Evolutionary conservation across 2,888 invertebrate genomes (phyloP).

Genomic region (Gastrophysa polygoni): DNA sequence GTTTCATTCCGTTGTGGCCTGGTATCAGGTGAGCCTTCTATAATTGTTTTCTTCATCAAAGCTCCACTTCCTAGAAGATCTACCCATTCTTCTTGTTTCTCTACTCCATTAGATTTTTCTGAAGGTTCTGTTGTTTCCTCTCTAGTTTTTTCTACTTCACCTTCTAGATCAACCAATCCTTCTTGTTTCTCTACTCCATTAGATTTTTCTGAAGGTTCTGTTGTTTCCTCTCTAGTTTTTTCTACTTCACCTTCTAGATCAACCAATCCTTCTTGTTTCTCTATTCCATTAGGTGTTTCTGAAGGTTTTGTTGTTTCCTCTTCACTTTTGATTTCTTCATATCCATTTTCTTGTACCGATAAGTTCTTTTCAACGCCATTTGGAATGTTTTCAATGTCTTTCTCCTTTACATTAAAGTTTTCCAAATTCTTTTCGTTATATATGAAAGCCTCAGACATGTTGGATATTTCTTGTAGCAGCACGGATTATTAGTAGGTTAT

Average conservation of each 20-base stretch:
- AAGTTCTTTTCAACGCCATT: not conserved
- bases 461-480: conserved; percentile 3
- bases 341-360: not conserved
- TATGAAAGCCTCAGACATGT: conserved; percentile 31
- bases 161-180: conserved; percentile 55
- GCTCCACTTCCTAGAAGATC: conserved; percentile 55
- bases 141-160: too few species aligned
- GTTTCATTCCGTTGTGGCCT: conserved; percentile 76
- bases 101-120: conserved; percentile 5
- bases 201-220: not conserved
- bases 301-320: not conserved
- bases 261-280: conserved; percentile 46
- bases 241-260: conserved; percentile 55
- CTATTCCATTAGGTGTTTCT: conserved; percentile 4
- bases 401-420: not conserved
- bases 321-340: not conserved
- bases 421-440: conserved; percentile 24
- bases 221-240: too few species aligned
- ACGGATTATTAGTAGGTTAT: too few species aligned
- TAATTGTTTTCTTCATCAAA: conserved; percentile 51
- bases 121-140: not conserved
- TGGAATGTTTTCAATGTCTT: not conserved
- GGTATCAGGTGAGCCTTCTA: conserved; percentile 65
- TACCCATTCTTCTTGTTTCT: conserved; percentile 46
- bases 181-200: conserved; percentile 9